Evolutionary conservation across 30 jellyfish, hydroid and myxozoan species (phyloP), one percentile per base, ranked within the genome.

Genomic region (Phacellophora camtschatica): DNA sequence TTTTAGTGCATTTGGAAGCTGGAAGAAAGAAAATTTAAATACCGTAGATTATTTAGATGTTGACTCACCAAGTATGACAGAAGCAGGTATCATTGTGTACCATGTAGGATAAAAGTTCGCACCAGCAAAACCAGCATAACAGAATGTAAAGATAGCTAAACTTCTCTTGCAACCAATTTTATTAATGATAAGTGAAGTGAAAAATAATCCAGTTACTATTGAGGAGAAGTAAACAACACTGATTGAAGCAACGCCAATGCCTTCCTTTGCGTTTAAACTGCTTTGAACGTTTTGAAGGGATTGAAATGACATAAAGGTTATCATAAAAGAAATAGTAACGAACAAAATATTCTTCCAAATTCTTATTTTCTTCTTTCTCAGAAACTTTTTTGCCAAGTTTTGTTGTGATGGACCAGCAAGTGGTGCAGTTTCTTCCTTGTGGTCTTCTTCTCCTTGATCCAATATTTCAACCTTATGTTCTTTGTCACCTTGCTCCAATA

Each of bases 181-280:
- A n/a, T 39, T 43, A 32, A 78, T 23, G 36, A 78, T 78, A 34
- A 78, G 24, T 0, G 90, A 58, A 20, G 90, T 25, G 41, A 62
- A 43, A 37, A 78, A 45, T 3, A 78, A 15, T 8, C 74, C 55
- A 4, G 82, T 24, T 31, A 78, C 8, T 6, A 78, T 63, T 9
- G 77, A 30, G 15, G 25, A 78, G 68, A 65, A 16, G 61, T 78
- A 63, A 3, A 54, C 18, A 29, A 78, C 81, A 50, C 63, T 61
- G 45, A 78, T 53, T 7, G 90, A 78, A 5, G 82, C 90, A 61
- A 78, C 79, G 28, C 90, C 90, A 16, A 78, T 28, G 11, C 90
- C 90, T 6, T 41, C 90, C 27, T 31, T 49, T 3, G 69, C 50
- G 48, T 78, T 78, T 20, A 78, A 34, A 35, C 90, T 78, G 25